phyloP scores from a whole-genome alignment of 2,888 invertebrate genomes.

The Willowsia nigromaculata region DNA sequence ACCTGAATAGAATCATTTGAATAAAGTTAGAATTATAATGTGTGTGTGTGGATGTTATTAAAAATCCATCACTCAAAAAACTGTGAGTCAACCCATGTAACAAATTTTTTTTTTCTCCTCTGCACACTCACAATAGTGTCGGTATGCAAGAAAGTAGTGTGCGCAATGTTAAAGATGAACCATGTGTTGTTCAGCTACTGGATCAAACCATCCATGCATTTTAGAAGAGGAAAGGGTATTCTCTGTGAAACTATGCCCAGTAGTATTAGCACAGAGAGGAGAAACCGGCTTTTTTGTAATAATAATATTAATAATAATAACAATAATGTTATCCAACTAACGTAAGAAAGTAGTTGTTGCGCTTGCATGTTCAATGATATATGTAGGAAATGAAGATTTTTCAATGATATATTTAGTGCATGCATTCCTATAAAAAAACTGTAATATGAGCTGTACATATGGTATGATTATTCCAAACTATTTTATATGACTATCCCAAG shows the following conservation, averaged over 20 bases:
- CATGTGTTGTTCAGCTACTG: conserved; percentile 23
- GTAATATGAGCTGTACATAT: background rate
- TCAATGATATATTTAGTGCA: conserved; percentile 6
- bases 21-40: background rate
- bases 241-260: background rate
- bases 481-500: background rate
- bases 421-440: background rate
- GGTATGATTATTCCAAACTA: conserved; percentile 7
- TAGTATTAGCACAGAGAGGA: background rate
- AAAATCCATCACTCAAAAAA: conserved; percentile 68
- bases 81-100: conserved; percentile 6
- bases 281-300: conserved; percentile 52
- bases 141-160: background rate
- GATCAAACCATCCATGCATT: conserved; percentile 17
- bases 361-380: conserved; percentile 11
- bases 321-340: background rate
- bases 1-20: background rate
- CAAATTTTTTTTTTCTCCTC: too few species aligned
- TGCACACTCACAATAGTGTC: too few species aligned
- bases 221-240: background rate
- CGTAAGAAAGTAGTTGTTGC: conserved; percentile 22
- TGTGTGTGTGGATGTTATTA: conserved; percentile 54
- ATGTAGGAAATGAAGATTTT: conserved; percentile 38
- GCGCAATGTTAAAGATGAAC: conserved; percentile 2
- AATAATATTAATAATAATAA: conserved; percentile 6